Evolutionary conservation across 2,888 invertebrate species (phyloP).

Genomic region (Andrena praecox): DNA sequence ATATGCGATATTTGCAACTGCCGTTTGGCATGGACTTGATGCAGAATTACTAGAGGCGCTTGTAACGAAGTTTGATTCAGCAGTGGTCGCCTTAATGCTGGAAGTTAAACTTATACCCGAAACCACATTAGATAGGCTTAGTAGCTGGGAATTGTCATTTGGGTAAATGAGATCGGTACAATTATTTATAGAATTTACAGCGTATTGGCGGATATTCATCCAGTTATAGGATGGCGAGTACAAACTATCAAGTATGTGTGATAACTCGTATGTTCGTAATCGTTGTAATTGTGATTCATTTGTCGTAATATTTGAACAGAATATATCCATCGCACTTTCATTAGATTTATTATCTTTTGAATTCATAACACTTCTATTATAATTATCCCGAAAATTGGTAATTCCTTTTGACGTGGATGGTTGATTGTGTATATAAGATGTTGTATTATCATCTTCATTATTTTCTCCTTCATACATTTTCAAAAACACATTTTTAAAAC

Average conservation of each 20-base stretch:
- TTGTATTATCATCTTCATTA: conserved; percentile 57
- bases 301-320: conserved; percentile 67
- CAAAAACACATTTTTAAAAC: no score
- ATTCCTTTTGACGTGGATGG: conserved; percentile 67
- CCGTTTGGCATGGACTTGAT: conserved; percentile 33
- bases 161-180: conserved; percentile 74
- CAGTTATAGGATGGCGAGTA: conserved; percentile 50
- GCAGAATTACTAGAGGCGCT: conserved; percentile 44
- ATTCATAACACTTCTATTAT: background rate
- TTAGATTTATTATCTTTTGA: conserved; percentile 36
- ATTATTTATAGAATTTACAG: conserved; percentile 66
- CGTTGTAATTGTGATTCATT: conserved; percentile 66
- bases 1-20: conserved; percentile 12
- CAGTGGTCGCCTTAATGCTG: conserved; percentile 44
- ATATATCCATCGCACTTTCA: conserved; percentile 60
- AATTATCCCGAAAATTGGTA: conserved; percentile 19
- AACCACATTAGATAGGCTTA: conserved; percentile 69
- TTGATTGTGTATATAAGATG: conserved; percentile 49
- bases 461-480: conserved; percentile 65
- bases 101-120: conserved; percentile 58
- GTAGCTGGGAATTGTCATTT: conserved; percentile 56
- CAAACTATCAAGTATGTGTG: conserved; percentile 61
- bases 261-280: conserved; percentile 56
- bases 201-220: conserved; percentile 24
- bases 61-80: conserved; percentile 49